Conservation (phyloP, 2,888 invertebrate genomes). For the Cephus runcator region DNA sequence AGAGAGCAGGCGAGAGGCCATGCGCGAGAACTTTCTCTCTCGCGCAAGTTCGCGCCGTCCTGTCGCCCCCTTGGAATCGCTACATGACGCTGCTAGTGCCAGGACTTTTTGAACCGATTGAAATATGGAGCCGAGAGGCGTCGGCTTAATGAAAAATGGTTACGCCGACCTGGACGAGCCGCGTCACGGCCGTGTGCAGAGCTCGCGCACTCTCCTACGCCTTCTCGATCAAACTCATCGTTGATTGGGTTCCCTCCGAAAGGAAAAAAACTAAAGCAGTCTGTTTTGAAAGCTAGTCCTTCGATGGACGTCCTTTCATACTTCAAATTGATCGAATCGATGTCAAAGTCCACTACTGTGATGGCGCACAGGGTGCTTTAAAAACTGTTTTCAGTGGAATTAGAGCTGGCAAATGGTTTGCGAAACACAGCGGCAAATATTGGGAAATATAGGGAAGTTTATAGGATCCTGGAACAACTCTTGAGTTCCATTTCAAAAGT, state of each 20-base stretch:
- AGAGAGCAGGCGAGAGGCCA: conserved; percentile 16
- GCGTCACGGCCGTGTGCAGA: conserved; percentile 16
- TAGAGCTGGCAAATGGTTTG: too few relatives aligned
- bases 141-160: conserved; percentile 56
- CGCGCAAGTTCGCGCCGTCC: conserved; percentile 15
- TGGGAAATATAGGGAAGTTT: too few relatives aligned
- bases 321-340: too few relatives aligned
- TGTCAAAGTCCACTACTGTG: too few relatives aligned
- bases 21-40: conserved; percentile 5
- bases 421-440: too few relatives aligned
- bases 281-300: too few relatives aligned
- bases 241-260: neutral
- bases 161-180: conserved; percentile 36
- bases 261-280: neutral
- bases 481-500: conserved; percentile 45
- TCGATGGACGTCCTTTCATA: too few relatives aligned
- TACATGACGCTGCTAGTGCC: conserved; percentile 22
- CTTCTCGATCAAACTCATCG: conserved; percentile 13
- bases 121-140: conserved; percentile 48
- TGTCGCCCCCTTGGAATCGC: conserved; percentile 14
- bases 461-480: too few relatives aligned
- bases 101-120: conserved; percentile 53
- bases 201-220: conserved; percentile 5
- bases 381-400: too few relatives aligned
- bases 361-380: too few relatives aligned